These are phyloP conservation scores for Sphaeridia pumilis DNA, from an alignment of 2,888 invertebrate species.

Conservation along the genomic window DNA sequence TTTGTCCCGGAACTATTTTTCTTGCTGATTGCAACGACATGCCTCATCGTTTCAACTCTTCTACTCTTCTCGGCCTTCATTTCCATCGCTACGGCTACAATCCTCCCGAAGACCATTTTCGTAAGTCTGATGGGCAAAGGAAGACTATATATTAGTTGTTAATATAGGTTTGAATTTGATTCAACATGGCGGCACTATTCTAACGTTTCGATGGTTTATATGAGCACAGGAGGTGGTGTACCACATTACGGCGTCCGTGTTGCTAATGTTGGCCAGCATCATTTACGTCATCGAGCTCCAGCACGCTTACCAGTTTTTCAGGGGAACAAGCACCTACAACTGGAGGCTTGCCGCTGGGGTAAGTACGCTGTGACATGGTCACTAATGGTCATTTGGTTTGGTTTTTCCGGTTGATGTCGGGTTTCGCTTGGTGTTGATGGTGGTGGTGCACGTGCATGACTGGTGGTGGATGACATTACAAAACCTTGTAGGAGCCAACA, in stretches of 20 bases:
- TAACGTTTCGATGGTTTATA: neutral
- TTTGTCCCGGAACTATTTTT: constrained; percentile 55
- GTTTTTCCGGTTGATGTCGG: constrained; percentile 5
- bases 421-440: neutral
- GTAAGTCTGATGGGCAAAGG: too few relatives aligned
- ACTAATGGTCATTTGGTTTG: neutral
- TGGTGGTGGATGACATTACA: constrained; percentile 1
- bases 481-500: constrained; percentile 32
- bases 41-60: constrained; percentile 66
- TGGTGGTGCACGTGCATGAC: constrained; percentile 8
- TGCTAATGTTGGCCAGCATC: constrained; percentile 59
- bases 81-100: constrained; percentile 67
- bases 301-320: constrained; percentile 39
- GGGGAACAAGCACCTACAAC: constrained; percentile 45
- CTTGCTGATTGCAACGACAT: constrained; percentile 60
- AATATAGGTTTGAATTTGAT: neutral
- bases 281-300: constrained; percentile 54
- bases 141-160: neutral
- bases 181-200: neutral
- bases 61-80: constrained; percentile 61
- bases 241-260: constrained; percentile 59
- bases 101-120: constrained; percentile 67
- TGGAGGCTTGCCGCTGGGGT: constrained; percentile 60
- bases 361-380: constrained; percentile 39
- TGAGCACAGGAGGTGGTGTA: constrained; percentile 62